A percentile compares a stretch with the other conserved stretches of the same genome.
phyloP scores from a whole-genome alignment of 1,140 invertebrate species.

The Amphibalanus amphitrite region DNA sequence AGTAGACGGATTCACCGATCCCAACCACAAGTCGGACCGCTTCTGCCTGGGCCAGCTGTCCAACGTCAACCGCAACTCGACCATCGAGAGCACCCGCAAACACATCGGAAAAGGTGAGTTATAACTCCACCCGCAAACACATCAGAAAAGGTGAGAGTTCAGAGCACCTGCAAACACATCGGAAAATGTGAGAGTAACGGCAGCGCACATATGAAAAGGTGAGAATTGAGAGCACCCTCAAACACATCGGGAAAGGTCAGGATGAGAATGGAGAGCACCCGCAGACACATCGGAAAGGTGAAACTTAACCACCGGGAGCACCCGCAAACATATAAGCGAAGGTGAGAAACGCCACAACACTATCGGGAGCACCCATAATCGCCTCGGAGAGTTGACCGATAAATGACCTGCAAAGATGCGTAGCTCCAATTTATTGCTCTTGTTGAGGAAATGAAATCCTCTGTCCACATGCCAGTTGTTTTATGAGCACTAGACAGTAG shows the following conservation, averaged over 20 bases:
- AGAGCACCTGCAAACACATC: constrained; percentile 90
- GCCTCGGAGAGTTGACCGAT: constrained; percentile 95
- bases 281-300: constrained; percentile 90
- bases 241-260: constrained; percentile 86
- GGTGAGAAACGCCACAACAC: too few relatives aligned
- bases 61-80: constrained; percentile 95
- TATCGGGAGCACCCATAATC: constrained; percentile 82
- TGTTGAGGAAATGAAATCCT: too few relatives aligned
- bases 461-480: too few relatives aligned
- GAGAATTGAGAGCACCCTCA: constrained; percentile 91
- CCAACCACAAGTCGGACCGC: constrained; percentile 71
- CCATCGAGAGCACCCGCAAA: constrained; percentile 88
- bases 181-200: constrained; percentile 70
- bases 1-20: constrained; percentile 94
- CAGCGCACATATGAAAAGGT: too few relatives aligned
- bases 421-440: too few relatives aligned
- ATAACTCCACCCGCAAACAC: too few relatives aligned
- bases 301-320: constrained; percentile 97
- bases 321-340: constrained; percentile 86
- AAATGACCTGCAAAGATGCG: too few relatives aligned
- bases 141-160: too few relatives aligned
- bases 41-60: constrained; percentile 91
- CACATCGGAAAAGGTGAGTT: constrained; percentile 88
- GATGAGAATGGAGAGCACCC: constrained; percentile 93
- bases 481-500: too few relatives aligned